These are phyloP conservation scores for Scaptomyza pallida DNA, from an alignment of 1,140 invertebrate species.

Conservation along the genomic window DNA sequence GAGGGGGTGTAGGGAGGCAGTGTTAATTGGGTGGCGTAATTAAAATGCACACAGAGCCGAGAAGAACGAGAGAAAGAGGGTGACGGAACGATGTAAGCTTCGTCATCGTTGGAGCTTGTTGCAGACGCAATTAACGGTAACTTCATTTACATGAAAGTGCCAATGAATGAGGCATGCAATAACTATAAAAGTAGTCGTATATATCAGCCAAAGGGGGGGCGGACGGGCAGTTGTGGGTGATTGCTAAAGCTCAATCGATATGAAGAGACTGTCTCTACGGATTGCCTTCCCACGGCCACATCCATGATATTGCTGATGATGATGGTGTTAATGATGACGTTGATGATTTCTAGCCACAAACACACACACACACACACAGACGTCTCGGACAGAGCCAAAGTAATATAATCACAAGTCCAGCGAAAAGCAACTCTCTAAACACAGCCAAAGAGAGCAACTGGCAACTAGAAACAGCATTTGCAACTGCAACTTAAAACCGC, in stretches of 20 bases:
- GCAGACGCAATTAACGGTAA: constrained; percentile 70
- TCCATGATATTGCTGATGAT: constrained; percentile 29
- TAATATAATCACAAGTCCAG: constrained; percentile 55
- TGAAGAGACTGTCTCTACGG: constrained; percentile 25
- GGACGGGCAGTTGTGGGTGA: constrained; percentile 28
- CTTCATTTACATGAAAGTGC: constrained; percentile 69
- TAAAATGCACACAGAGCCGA: constrained; percentile 52
- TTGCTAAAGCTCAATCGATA: constrained; percentile 40
- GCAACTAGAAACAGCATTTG: constrained; percentile 56
- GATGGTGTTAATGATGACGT: not conserved
- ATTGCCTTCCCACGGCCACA: constrained; percentile 66
- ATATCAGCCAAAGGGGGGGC: not conserved
- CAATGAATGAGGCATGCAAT: constrained; percentile 45
- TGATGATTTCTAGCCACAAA: constrained; percentile 45
- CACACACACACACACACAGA: constrained; percentile 1
- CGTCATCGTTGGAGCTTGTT: constrained; percentile 16
- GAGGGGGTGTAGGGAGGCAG: not conserved
- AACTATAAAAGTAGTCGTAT: constrained; percentile 8
- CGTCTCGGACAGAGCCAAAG: too few relatives aligned
- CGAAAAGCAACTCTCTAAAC: constrained; percentile 72
- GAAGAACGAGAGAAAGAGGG: too few relatives aligned
- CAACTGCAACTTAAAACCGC: constrained; percentile 50
- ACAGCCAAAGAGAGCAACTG: constrained; percentile 65
- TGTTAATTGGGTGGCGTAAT: constrained; percentile 77
- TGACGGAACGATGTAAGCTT: not conserved